Conservation (phyloP, 2,113 vertebrate species). For the Grus americana region DNA sequence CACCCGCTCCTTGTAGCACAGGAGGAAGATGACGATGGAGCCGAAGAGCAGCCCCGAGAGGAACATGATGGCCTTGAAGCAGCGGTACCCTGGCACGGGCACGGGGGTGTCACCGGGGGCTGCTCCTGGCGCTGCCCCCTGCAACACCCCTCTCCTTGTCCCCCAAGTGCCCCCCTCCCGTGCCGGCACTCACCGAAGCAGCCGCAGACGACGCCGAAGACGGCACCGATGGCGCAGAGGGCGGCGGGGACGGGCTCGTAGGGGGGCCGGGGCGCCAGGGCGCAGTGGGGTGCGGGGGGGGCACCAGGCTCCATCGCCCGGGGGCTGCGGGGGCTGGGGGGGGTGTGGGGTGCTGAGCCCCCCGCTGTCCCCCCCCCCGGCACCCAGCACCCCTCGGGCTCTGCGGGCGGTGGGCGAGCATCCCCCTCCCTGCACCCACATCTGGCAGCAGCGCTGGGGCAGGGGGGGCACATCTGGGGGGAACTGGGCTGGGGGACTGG, state of each 20-base stretch:
- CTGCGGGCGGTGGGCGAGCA: no score
- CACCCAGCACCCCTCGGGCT: no score
- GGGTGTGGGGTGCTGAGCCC: background rate
- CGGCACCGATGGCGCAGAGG: background rate
- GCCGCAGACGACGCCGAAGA: background rate
- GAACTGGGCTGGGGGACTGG: background rate
- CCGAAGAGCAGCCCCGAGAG: slow-evolving; percentile 89
- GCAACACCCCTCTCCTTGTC: background rate
- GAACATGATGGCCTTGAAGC: slow-evolving; percentile 92
- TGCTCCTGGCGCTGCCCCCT: background rate
- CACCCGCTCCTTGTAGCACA: slow-evolving; percentile 85
- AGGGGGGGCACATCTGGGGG: background rate
- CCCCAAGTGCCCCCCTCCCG: background rate
- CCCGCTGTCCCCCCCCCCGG: no score
- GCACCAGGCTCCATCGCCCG: background rate
- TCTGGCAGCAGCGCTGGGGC: no score
- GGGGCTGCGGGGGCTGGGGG: background rate
- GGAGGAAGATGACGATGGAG: slow-evolving; percentile 85
- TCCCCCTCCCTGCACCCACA: no score
- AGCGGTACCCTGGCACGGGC: slow-evolving; percentile 80
- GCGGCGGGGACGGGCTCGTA: background rate
- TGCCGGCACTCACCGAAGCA: background rate
- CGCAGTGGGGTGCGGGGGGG: slow-evolving; percentile 74
- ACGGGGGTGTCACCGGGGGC: background rate
- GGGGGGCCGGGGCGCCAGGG: background rate